Conservation (phyloP, 2,113 vertebrate species). For the Lethenteron reissneri region DNA sequence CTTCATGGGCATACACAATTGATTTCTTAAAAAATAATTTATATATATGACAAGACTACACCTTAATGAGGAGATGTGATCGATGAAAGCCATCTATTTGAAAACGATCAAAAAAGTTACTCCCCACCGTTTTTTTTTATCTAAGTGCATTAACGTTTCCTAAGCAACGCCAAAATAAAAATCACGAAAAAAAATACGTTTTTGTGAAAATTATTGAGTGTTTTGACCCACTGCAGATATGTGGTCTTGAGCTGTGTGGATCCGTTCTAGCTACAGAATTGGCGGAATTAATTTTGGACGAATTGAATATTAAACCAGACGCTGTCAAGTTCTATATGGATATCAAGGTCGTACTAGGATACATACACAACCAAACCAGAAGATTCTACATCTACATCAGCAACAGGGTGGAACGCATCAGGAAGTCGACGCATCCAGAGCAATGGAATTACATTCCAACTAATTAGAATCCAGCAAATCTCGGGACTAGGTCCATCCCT, state of each 20-base stretch:
- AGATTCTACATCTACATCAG: neutral
- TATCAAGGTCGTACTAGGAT: neutral
- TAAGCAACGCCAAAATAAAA: too few species aligned
- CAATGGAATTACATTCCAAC: slow-evolving; percentile 2
- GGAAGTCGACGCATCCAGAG: neutral
- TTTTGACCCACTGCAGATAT: too few species aligned
- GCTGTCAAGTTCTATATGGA: neutral
- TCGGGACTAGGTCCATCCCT: neutral
- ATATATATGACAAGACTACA: too few species aligned
- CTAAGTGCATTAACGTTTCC: too few species aligned
- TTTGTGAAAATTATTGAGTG: too few species aligned
- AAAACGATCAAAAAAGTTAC: too few species aligned
- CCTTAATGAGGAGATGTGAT: too few species aligned
- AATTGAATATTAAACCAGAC: neutral
- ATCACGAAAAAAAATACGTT: too few species aligned
- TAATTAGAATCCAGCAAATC: neutral
- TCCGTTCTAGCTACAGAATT: neutral
- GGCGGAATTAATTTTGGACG: neutral
- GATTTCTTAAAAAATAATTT: too few species aligned
- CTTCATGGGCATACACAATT: too few species aligned
- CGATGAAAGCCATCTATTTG: too few species aligned
- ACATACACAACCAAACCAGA: neutral
- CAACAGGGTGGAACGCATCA: neutral
- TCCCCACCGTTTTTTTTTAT: too few species aligned
- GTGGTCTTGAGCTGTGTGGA: neutral